Evolutionary conservation across 2,797 vertebrate genomes (phyloP).

Genomic region (Lepus oiostolus): DNA sequence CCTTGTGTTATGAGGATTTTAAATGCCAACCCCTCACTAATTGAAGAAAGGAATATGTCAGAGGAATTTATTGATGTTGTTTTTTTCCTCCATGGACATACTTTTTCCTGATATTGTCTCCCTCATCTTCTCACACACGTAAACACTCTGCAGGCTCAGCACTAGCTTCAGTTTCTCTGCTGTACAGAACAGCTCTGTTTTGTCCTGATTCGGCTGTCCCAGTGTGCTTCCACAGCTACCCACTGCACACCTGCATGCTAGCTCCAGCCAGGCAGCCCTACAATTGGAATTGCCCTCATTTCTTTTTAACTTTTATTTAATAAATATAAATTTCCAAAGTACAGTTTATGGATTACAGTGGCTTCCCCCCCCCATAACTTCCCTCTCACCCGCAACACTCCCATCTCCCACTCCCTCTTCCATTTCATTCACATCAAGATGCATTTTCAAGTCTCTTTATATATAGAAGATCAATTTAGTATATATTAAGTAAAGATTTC

Average conservation of each 20-base stretch:
- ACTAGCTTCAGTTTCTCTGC: not conserved
- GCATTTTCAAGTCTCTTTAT: too few relatives aligned
- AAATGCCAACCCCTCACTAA: not conserved
- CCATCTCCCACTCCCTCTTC: too few relatives aligned
- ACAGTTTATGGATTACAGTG: too few relatives aligned
- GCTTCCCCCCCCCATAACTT: too few relatives aligned
- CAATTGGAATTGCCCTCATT: not conserved
- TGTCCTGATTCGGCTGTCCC: not conserved
- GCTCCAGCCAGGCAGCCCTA: not conserved
- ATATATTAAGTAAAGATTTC: too few relatives aligned
- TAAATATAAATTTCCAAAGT: too few relatives aligned
- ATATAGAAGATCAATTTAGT: too few relatives aligned
- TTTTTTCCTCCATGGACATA: not conserved
- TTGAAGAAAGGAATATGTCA: not conserved
- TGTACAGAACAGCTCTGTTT: not conserved
- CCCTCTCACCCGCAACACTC: too few relatives aligned
- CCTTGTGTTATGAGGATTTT: not conserved
- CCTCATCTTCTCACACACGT: not conserved
- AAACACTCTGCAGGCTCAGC: not conserved
- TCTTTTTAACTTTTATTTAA: too few relatives aligned
- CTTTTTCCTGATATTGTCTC: not conserved
- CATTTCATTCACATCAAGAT: too few relatives aligned
- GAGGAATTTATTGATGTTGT: not conserved
- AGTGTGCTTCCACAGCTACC: too few relatives aligned
- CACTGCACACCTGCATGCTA: not conserved